A percentile compares a stretch with the other conserved stretches of the same genome.
Conservation (phyloP, 2,797 vertebrate species). For the Lacerta bilineata region DNA sequence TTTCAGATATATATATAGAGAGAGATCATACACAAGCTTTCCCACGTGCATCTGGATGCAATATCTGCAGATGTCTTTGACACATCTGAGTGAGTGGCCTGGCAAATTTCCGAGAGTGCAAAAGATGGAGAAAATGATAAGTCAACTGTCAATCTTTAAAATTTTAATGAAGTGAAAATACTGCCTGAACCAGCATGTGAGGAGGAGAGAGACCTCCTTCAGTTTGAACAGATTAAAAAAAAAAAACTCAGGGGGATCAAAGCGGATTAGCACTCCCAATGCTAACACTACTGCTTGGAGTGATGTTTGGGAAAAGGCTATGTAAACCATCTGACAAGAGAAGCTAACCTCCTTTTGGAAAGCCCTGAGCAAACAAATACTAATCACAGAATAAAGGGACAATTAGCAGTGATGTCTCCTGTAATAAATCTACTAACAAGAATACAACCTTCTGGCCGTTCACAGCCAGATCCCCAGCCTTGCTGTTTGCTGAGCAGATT, state of each 20-base stretch:
- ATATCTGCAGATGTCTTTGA: slow-evolving; percentile 5
- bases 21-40: not conserved
- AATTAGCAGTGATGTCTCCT: slow-evolving; percentile 85
- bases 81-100: not conserved
- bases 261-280: slow-evolving; percentile 32
- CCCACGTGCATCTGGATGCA: not conserved
- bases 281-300: slow-evolving; percentile 18
- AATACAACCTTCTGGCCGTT: slow-evolving; percentile 73
- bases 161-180: slow-evolving; percentile 49
- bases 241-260: slow-evolving; percentile 7
- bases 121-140: slow-evolving; percentile 26
- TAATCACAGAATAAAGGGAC: slow-evolving; percentile 94
- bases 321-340: slow-evolving; percentile 46
- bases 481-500: slow-evolving; percentile 79
- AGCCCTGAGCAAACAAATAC: slow-evolving; percentile 86
- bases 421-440: slow-evolving; percentile 85
- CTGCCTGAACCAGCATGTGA: not conserved
- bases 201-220: slow-evolving; percentile 16
- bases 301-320: slow-evolving; percentile 44
- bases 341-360: slow-evolving; percentile 67
- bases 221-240: slow-evolving; percentile 47
- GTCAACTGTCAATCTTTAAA: slow-evolving; percentile 52
- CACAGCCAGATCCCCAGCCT: slow-evolving; percentile 4
- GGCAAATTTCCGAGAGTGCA: not conserved
- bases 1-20: too few species aligned